These are phyloP conservation scores for Scaptomyza parva DNA, from an alignment of 2,888 invertebrate genomes.

Conservation along the genomic window DNA sequence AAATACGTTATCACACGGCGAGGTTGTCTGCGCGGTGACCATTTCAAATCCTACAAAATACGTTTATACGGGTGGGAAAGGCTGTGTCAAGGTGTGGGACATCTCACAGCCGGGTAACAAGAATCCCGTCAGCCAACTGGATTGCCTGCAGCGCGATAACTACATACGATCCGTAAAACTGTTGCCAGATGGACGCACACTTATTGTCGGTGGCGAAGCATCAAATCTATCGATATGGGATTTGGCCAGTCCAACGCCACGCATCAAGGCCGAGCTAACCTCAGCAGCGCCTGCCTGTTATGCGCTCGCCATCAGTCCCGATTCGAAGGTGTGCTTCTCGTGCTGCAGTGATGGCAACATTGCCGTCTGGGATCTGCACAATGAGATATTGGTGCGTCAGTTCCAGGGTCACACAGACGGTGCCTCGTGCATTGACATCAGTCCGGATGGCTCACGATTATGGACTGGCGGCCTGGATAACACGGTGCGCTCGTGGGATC, in stretches of 20 bases:
- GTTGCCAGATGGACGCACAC: constrained; percentile 95
- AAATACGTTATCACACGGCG: constrained; percentile 96
- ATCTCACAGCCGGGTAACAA: constrained; percentile 91
- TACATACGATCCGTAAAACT: constrained; percentile 98
- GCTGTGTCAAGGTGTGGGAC: constrained; percentile 95
- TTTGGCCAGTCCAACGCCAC: constrained; percentile 94
- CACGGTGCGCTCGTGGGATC: constrained; percentile 98
- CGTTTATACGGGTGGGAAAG: constrained; percentile 99
- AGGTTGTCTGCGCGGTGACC: constrained; percentile 98
- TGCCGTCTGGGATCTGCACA: constrained; percentile 97
- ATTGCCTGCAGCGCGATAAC: constrained; percentile 97
- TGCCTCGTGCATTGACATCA: constrained; percentile 98
- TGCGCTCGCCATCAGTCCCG: constrained; percentile 98
- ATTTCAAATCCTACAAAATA: constrained; percentile 94
- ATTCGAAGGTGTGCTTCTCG: constrained; percentile 98
- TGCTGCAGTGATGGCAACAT: constrained; percentile 99
- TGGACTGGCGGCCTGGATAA: constrained; percentile 98
- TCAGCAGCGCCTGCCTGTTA: constrained; percentile 98
- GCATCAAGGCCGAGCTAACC: constrained; percentile 95
- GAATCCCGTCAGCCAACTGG: constrained; percentile 93
- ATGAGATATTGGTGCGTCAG: constrained; percentile 95
- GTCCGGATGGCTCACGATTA: constrained; percentile 94
- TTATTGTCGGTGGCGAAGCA: constrained; percentile 98
- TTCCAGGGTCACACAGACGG: constrained; percentile 99
- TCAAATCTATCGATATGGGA: constrained; percentile 98